Base-by-base conservation (phyloP, 2,888 invertebrate species). In the Cordilura impudica region DNA sequence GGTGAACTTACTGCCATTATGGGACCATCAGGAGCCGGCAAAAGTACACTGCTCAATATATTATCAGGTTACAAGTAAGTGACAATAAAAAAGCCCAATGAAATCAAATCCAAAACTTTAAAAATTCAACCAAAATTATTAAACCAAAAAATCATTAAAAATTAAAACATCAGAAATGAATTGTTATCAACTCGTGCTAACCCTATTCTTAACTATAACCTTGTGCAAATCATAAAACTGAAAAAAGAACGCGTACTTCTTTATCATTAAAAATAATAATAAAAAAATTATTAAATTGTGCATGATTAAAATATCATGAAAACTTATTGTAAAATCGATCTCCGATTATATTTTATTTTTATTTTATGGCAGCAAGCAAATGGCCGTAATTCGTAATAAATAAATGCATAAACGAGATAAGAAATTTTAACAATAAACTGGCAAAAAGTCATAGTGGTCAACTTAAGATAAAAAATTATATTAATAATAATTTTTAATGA, bases 21-120 rank as follows among this genome's bases (percentile, higher is more conserved):
- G 98, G 98, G 98, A 12, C 98, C 98, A 45, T 97, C 97, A 0
- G 98, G 98, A 29, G 97, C 96, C 70, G 96, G 98, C 84, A 98
- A 98, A 90, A 97, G 97, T 61, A 97, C 97, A 0, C 92, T 98
- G 16, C 94, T 98, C 88, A 98, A 98, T 88, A 97, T 98, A 84
- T 93, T 98, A 81, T 97, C 98, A 18, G 98, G 98, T 88, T 98
- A 97, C 92, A 97, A 94, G 98, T 97, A 91, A 93, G 94, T 93
- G 16, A 58, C n/a, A n/a, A n/a, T 10, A 49, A 21, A 31, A 1
- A 65, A 49, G 7, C 7, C n/a, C n/a, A n/a, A n/a, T n/a, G n/a
- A n/a, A n/a, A n/a, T n/a, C n/a, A n/a, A n/a, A n/a, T n/a, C n/a
- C n/a, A n/a, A n/a, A n/a, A n/a, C n/a, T n/a, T n/a, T n/a, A n/a